phyloP scores from a whole-genome alignment of 2,113 vertebrate genomes.

The Gymnobelideus leadbeateri region DNA sequence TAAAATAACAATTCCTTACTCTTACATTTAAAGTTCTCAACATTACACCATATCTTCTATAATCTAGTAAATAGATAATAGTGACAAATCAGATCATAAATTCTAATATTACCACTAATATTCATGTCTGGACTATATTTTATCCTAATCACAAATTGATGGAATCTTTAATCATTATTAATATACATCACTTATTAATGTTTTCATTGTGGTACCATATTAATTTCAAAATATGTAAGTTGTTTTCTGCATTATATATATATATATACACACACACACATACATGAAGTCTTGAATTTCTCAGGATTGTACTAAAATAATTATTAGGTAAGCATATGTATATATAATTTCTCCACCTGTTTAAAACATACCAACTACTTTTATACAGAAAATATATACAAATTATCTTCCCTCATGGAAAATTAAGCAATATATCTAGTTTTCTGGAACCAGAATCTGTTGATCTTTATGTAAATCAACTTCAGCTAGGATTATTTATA shows the following conservation, averaged over 20 bases:
- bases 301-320: background rate
- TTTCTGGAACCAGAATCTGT: background rate
- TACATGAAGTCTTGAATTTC: background rate
- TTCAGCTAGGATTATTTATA: background rate
- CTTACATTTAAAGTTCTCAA: background rate
- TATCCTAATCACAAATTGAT: background rate
- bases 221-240: background rate
- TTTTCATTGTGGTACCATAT: background rate
- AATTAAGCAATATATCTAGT: background rate
- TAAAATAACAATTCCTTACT: background rate
- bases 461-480: background rate
- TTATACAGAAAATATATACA: background rate
- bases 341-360: background rate
- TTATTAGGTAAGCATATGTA: background rate
- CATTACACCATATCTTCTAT: background rate
- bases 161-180: background rate
- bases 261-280: too few species aligned
- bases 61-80: background rate
- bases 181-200: background rate
- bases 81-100: background rate
- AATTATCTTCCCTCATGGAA: background rate
- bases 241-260: background rate
- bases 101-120: background rate
- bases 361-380: background rate
- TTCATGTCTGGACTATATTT: background rate